Percentiles rank a stretch among this genome's conserved stretches.
These are phyloP conservation scores for Sylvicola cinctus DNA, from an alignment of 2,888 invertebrate species.

Conservation along the genomic window DNA sequence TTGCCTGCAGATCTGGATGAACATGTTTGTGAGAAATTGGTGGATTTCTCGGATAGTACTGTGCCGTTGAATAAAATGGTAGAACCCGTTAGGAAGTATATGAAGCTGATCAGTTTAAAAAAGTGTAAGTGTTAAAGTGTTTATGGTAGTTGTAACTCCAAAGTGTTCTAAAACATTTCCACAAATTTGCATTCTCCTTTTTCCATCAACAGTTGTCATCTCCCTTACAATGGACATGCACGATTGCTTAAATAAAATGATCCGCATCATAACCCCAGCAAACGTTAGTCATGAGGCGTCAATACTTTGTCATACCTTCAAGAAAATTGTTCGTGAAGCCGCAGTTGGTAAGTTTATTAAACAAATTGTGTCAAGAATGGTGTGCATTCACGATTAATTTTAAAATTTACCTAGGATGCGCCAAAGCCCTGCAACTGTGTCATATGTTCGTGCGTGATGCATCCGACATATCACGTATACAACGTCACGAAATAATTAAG, in stretches of 20 bases:
- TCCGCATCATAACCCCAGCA: constrained; percentile 32
- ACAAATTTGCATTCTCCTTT: constrained; percentile 1
- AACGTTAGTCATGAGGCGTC: constrained; percentile 31
- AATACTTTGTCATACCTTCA: constrained; percentile 36
- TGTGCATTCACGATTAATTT: too few species aligned
- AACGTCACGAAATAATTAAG: constrained; percentile 42
- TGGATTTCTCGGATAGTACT: constrained; percentile 29
- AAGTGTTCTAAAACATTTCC: constrained; percentile 1
- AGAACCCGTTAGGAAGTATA: constrained; percentile 34
- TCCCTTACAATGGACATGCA: constrained; percentile 42
- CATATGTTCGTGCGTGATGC: constrained; percentile 42
- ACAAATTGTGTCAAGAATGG: too few species aligned
- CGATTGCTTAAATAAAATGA: constrained; percentile 34
- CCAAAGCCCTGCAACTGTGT: constrained; percentile 36
- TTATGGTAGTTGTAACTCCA: constrained; percentile 1
- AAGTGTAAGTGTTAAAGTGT: constrained; percentile 30
- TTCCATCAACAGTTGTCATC: constrained; percentile 31
- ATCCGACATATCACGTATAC: constrained; percentile 35
- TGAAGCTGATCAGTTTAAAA: constrained; percentile 38
- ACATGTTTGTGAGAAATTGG: constrained; percentile 33
- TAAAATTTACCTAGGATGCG: constrained; percentile 21
- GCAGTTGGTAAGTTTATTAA: constrained; percentile 29
- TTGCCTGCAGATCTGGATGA: constrained; percentile 35
- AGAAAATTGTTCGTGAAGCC: constrained; percentile 37
- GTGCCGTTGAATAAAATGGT: constrained; percentile 33